Percentiles rank a stretch among this genome's conserved stretches.
Evolutionary conservation across 2,888 invertebrate genomes (phyloP).

Genomic region (Trichogramma dendrolimi): DNA sequence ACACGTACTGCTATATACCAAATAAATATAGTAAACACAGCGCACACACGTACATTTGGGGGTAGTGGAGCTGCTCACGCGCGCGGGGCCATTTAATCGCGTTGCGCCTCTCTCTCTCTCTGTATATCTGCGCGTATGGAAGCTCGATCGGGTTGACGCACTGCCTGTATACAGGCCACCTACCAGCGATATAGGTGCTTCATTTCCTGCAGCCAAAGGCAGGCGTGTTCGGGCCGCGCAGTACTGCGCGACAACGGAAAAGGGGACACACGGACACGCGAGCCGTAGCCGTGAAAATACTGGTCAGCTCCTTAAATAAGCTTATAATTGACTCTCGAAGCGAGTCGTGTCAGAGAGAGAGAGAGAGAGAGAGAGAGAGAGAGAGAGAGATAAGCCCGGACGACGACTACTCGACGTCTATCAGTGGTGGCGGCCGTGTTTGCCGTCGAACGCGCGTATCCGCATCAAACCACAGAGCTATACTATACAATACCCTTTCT

Average conservation of each 20-base stretch:
- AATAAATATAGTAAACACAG: too few species aligned
- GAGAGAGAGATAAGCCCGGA: conserved; percentile 7
- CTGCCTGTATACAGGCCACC: neutral
- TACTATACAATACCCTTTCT: too few species aligned
- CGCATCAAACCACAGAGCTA: too few species aligned
- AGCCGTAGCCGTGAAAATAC: conserved; percentile 19
- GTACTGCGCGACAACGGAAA: neutral
- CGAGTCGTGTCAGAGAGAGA: conserved; percentile 24
- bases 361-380: conserved; percentile 14
- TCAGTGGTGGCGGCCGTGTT: too few species aligned
- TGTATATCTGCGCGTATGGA: neutral
- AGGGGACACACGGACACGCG: neutral
- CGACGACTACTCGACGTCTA: too few species aligned
- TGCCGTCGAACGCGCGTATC: too few species aligned
- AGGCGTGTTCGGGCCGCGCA: neutral
- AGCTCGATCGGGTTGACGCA: neutral
- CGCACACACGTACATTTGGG: too few species aligned
- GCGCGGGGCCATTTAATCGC: conserved; percentile 21
- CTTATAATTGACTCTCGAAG: conserved; percentile 28
- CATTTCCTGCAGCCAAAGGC: conserved; percentile 15
- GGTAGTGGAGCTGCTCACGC: too few species aligned
- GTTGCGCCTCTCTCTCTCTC: neutral
- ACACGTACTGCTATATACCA: too few species aligned
- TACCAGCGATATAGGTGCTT: conserved; percentile 20
- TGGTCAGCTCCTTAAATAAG: conserved; percentile 17